Evolutionary conservation across 2,113 vertebrate species (phyloP), one percentile per base, ranked within the genome.

Genomic region (Rhabdornis inornatus): DNA sequence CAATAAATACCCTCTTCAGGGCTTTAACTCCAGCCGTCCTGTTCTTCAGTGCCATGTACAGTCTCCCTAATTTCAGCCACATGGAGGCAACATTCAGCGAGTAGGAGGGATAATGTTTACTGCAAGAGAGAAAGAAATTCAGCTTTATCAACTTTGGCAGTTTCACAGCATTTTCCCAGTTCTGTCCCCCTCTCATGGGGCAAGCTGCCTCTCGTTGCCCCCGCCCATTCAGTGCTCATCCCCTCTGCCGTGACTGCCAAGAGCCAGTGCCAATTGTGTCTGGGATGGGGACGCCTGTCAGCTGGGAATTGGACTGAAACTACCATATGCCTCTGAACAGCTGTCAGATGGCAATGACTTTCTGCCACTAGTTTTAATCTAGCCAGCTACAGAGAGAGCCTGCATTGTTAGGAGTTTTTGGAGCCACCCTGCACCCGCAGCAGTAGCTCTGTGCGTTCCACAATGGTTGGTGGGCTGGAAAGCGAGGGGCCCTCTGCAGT

Each of bases 31-130:
- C 99, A 10, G 96, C 94, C 0, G 96, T 86, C 78, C 80, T 96
- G 89, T 98, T 98, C 15, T 99, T 98, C 92, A 99, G 93, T 2
- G 97, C 97, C 97, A 98, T 97, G 91, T 99, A 98, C 23, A 99
- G 97, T 55, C 98, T 95, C 15, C 98, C 99, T 66, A 99, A 64
- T 95, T 99, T 99, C 97, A 99, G 97, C 98, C 99, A 99, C 98
- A 99, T 98, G 83, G 99, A 99, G 37, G 99, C 99, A 94, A 99
- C 98, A 1, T 99, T 99, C 93, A 99, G 89, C 3, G 99, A 99
- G 97, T 99, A 98, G 56, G 98, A 72, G 2, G 99, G 99, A 49
- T 99, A 99, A 90, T 99, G 98, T 92, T 98, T 98, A 49, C 99
- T 99, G 97, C 35, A 96, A 66, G 61, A 42, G 60, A 94, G 87